Percentiles rank a stretch among this genome's conserved stretches.
These are phyloP conservation scores for Panurus biarmicus DNA, from an alignment of 2,113 vertebrate genomes.

Conservation along the genomic window DNA sequence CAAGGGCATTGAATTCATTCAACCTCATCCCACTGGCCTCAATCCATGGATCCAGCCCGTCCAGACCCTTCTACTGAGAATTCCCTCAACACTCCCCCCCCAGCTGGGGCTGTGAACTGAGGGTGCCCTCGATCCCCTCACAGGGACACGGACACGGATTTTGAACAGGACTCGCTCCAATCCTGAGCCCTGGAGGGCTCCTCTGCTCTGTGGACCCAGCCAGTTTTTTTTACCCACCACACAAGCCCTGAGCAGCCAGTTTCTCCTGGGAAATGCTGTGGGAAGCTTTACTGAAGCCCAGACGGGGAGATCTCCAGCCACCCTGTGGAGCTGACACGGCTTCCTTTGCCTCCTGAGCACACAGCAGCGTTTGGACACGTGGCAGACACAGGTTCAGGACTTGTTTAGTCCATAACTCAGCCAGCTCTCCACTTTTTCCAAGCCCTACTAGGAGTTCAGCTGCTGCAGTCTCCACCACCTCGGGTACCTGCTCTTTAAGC, in stretches of 20 bases:
- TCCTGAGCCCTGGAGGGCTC: background rate
- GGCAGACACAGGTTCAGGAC: background rate
- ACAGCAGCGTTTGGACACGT: rapidly evolving
- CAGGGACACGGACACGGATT: rapidly evolving
- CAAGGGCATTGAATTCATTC: background rate
- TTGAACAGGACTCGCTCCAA: background rate
- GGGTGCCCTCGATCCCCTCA: background rate
- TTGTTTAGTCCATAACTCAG: background rate
- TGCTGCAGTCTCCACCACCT: background rate
- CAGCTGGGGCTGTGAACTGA: background rate
- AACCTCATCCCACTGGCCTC: background rate
- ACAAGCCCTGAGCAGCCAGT: background rate
- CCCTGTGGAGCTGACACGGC: background rate
- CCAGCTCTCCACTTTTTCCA: background rate
- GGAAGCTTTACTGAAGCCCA: background rate
- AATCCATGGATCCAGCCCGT: background rate
- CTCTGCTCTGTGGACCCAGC: background rate
- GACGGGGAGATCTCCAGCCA: background rate
- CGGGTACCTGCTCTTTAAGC: background rate
- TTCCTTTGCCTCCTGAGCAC: background rate
- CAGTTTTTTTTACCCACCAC: background rate
- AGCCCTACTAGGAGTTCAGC: background rate
- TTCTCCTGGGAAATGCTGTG: background rate
- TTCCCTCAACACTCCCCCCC: background rate
- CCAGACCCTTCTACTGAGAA: background rate